phyloP scores from a whole-genome alignment of 2,797 vertebrate genomes.

The Mionectes olivaceus region DNA sequence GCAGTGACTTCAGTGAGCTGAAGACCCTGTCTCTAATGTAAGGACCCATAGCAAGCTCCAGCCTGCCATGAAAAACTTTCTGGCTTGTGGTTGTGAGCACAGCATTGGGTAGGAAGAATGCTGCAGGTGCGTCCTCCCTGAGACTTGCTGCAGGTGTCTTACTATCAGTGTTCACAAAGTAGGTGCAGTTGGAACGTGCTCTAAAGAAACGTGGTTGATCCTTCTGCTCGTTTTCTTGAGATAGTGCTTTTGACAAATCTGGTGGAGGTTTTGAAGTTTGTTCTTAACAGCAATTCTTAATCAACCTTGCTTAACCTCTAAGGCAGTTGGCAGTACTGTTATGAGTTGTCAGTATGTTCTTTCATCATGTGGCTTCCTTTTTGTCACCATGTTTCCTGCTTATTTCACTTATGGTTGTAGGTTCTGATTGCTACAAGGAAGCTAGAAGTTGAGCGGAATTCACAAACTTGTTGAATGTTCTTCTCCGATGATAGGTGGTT shows the following conservation, averaged over 20 bases:
- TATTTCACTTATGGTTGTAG: slow-evolving; percentile 20
- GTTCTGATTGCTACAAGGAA: slow-evolving; percentile 35
- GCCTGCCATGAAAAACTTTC: neutral
- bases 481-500: neutral
- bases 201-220: neutral
- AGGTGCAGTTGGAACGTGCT: neutral
- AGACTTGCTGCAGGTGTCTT: neutral
- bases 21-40: neutral
- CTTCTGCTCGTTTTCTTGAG: neutral
- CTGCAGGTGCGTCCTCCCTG: neutral
- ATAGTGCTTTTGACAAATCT: neutral
- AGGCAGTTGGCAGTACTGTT: neutral
- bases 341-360: neutral
- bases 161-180: neutral
- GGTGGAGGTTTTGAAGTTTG: neutral
- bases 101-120: neutral
- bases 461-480: neutral
- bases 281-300: neutral
- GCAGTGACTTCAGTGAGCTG: neutral
- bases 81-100: neutral
- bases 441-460: neutral
- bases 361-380: slow-evolving; percentile 48
- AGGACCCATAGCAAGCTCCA: neutral
- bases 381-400: slow-evolving; percentile 54
- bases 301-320: neutral